Conservation (phyloP, 2,113 vertebrate genomes). For the Dromaius novaehollandiae region DNA sequence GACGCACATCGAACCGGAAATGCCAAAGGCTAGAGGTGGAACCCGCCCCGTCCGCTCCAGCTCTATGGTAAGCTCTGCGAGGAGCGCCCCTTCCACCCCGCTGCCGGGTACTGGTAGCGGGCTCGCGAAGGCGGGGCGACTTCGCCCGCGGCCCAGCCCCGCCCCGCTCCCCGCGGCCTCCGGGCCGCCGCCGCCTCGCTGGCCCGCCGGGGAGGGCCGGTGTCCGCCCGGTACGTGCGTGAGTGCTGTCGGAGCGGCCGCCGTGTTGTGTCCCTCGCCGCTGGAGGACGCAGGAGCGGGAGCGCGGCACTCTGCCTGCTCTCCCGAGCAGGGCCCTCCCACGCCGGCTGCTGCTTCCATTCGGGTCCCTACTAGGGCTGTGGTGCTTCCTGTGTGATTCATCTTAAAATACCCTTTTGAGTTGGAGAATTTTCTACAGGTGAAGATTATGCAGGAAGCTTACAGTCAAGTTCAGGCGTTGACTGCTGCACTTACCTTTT, state of each 20-base stretch:
- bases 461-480: fast-evolving
- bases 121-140: not conserved
- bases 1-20: slow-evolving; percentile 7
- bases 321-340: too few species aligned
- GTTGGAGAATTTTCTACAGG: fast-evolving
- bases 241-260: not conserved
- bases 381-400: not conserved
- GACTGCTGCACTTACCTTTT: not conserved
- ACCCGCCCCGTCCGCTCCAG: too few species aligned
- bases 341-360: fast-evolving
- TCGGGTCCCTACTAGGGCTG: too few species aligned
- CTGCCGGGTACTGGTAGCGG: not conserved
- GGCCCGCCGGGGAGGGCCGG: not conserved
- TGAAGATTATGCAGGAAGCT: not conserved
- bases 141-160: fast-evolving
- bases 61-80: not conserved
- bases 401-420: too few species aligned
- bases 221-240: not conserved
- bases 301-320: fast-evolving
- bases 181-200: too few species aligned
- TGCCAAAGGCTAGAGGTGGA: fast-evolving
- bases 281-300: fast-evolving
- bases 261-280: fast-evolving
- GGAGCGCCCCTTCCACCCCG: not conserved
- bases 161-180: too few species aligned